A percentile compares a stretch with the other conserved stretches of the same genome.
phyloP scores from a whole-genome alignment of 2,888 invertebrate genomes.

The Dendrolimus pini region DNA sequence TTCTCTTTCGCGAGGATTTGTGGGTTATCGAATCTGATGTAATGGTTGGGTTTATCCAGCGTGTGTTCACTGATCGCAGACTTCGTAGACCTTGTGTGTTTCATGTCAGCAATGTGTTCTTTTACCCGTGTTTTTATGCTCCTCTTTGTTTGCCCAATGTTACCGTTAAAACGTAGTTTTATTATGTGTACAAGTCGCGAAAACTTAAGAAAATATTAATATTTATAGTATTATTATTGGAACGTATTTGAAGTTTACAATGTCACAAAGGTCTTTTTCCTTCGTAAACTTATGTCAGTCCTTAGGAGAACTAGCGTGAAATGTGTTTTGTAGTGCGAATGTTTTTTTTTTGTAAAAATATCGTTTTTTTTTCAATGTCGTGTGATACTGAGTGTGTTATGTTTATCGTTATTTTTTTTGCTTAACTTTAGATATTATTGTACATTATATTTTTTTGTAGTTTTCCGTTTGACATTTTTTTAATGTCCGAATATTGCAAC shows the following conservation, averaged over 20 bases:
- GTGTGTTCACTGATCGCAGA: too few relatives aligned
- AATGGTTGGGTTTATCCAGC: too few relatives aligned
- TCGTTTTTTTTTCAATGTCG: constrained; percentile 13
- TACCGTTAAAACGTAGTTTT: too few relatives aligned
- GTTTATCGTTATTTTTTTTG: constrained; percentile 12
- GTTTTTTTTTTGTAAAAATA: constrained; percentile 12
- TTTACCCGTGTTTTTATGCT: too few relatives aligned
- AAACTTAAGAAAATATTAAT: too few relatives aligned
- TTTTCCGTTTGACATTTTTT: constrained; percentile 31
- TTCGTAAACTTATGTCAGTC: not conserved
- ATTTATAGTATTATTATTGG: not conserved
- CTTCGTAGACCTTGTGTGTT: too few relatives aligned
- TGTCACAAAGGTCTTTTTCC: constrained; percentile 15
- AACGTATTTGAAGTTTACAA: not conserved
- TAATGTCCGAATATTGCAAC: constrained; percentile 8
- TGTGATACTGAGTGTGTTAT: constrained; percentile 52
- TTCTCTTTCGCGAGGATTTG: too few relatives aligned
- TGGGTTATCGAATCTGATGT: too few relatives aligned
- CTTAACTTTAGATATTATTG: constrained; percentile 16
- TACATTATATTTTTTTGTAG: constrained; percentile 18
- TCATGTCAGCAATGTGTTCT: too few relatives aligned
- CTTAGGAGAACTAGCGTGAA: not conserved
- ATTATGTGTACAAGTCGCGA: too few relatives aligned
- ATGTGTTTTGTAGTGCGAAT: not conserved
- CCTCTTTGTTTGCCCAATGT: too few relatives aligned